These are phyloP conservation scores for Meriones unguiculatus DNA, from an alignment of 2,113 vertebrate species.

Conservation along the genomic window DNA sequence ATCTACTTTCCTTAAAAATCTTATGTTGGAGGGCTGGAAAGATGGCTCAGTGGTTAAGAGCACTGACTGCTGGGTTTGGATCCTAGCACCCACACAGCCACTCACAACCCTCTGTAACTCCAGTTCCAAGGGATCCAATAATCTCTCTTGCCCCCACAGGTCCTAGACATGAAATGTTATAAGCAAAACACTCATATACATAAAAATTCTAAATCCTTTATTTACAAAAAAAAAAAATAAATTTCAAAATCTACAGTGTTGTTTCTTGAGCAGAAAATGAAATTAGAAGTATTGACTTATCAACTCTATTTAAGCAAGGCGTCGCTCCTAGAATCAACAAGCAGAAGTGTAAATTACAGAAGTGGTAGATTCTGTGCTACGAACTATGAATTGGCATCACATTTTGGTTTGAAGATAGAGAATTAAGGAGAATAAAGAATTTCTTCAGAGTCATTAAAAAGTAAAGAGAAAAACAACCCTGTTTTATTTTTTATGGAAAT, in stretches of 20 bases:
- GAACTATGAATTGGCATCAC: background rate
- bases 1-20: background rate
- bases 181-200: background rate
- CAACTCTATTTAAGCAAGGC: slow-evolving; percentile 51
- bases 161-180: background rate
- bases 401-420: background rate
- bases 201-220: background rate
- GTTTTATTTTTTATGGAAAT: slow-evolving; percentile 24
- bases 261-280: background rate
- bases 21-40: background rate
- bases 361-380: background rate
- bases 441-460: slow-evolving; percentile 9
- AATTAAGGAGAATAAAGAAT: slow-evolving; percentile 27
- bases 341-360: background rate
- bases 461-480: background rate
- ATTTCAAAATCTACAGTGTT: slow-evolving; percentile 18
- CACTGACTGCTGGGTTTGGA: background rate
- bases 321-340: background rate
- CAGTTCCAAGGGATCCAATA: background rate
- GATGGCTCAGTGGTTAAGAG: background rate
- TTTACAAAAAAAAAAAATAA: background rate
- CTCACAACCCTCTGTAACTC: background rate
- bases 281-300: slow-evolving; percentile 15
- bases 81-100: background rate
- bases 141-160: background rate